Evolutionary conservation across 2,888 invertebrate species (phyloP).

Genomic region (Tachina fera): DNA sequence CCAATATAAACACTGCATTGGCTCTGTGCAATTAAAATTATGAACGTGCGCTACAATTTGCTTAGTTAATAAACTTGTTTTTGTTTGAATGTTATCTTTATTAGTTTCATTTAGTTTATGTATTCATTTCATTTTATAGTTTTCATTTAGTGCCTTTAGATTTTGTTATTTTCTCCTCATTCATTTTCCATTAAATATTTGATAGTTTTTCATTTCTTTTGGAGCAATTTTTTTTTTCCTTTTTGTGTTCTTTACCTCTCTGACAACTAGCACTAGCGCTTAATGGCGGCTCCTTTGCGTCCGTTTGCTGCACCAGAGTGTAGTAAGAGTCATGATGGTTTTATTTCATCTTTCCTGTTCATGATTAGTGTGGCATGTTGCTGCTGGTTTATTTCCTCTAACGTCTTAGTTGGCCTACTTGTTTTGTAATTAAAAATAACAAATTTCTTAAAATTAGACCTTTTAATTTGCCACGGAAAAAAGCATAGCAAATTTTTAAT

Average conservation of each 20-base stretch:
- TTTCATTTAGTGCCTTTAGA: slow-evolving; percentile 40
- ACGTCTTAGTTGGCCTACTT: slow-evolving; percentile 61
- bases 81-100: slow-evolving; percentile 4
- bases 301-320: not conserved
- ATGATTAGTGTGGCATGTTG: not conserved
- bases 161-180: slow-evolving; percentile 10
- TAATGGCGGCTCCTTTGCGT: slow-evolving; percentile 36
- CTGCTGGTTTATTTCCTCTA: not conserved
- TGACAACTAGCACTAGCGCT: slow-evolving; percentile 31
- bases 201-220: slow-evolving; percentile 34
- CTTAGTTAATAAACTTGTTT: slow-evolving; percentile 46
- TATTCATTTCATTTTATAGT: slow-evolving; percentile 50
- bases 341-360: not conserved
- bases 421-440: slow-evolving; percentile 70
- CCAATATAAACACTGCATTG: not conserved
- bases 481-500: slow-evolving; percentile 69
- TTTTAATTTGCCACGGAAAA: slow-evolving; percentile 70
- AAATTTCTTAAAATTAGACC: slow-evolving; percentile 68
- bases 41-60: slow-evolving; percentile 23
- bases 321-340: slow-evolving; percentile 11
- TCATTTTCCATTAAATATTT: slow-evolving; percentile 38
- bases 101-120: slow-evolving; percentile 34
- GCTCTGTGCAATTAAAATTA: slow-evolving; percentile 13
- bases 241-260: slow-evolving; percentile 20
- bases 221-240: not conserved